These are phyloP conservation scores for Limosa lapponica DNA, from an alignment of 2,797 vertebrate genomes.

Conservation along the genomic window DNA sequence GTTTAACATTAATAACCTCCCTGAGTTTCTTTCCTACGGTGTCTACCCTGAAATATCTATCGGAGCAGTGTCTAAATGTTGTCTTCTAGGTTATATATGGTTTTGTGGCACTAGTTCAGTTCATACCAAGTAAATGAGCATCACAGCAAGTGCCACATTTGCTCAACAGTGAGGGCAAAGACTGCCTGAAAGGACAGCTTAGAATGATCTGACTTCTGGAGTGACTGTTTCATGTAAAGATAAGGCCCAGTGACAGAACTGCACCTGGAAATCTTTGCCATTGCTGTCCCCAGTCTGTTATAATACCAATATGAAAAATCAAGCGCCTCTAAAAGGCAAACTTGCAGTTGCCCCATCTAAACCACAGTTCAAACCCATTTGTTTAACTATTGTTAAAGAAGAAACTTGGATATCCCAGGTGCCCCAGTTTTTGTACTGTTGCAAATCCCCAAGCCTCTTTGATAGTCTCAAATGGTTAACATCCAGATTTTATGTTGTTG, in stretches of 20 bases:
- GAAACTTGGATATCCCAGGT: background rate
- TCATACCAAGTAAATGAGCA: background rate
- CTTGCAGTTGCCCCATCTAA: background rate
- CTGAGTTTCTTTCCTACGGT: background rate
- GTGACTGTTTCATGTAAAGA: background rate
- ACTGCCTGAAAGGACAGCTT: background rate
- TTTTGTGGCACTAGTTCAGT: background rate
- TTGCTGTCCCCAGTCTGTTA: background rate
- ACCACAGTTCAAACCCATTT: background rate
- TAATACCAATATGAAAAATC: background rate
- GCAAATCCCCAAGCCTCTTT: background rate
- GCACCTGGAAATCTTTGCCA: background rate
- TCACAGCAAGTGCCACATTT: background rate
- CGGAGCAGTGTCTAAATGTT: background rate
- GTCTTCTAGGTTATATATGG: background rate
- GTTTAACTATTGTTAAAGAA: background rate
- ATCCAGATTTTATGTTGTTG: constrained; percentile 41
- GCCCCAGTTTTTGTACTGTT: background rate
- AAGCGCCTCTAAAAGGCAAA: background rate
- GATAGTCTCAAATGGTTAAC: constrained; percentile 22
- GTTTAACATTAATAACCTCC: background rate
- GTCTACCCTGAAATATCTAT: background rate
- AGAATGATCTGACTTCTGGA: background rate
- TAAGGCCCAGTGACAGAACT: background rate
- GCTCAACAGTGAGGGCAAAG: background rate